These are phyloP conservation scores for Candoia aspera DNA, from an alignment of 2,113 vertebrate species.

Conservation along the genomic window DNA sequence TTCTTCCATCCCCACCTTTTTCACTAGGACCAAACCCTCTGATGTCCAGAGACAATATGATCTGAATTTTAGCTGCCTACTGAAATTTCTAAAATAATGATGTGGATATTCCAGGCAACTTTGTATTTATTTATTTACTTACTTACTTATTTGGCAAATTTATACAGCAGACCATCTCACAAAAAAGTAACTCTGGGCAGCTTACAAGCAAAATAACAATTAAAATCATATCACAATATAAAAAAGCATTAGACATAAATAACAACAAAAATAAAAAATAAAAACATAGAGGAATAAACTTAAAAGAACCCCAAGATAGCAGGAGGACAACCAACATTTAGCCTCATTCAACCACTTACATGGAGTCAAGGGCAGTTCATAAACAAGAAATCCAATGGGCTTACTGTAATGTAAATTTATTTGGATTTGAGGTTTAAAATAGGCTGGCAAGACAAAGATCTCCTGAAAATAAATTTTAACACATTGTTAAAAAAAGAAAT, in stretches of 20 bases:
- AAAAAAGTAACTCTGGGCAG: not conserved
- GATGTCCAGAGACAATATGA: not conserved
- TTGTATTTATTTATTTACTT: not conserved
- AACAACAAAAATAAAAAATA: not conserved
- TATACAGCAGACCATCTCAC: not conserved
- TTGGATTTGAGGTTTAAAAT: constrained; percentile 1
- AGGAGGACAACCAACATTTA: not conserved
- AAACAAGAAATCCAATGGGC: constrained; percentile 24
- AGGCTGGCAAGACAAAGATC: not conserved
- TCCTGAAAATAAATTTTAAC: constrained; percentile 34
- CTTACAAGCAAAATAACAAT: not conserved
- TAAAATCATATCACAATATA: not conserved
- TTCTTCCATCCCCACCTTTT: not conserved
- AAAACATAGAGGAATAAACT: not conserved
- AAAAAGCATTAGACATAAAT: not conserved
- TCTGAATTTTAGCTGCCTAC: not conserved
- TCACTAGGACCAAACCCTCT: not conserved
- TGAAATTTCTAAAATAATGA: not conserved
- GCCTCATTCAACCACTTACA: not conserved
- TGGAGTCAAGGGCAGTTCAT: constrained; percentile 11
- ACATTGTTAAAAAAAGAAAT: not conserved
- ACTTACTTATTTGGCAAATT: not conserved
- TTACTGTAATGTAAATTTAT: not conserved
- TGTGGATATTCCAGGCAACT: not conserved
- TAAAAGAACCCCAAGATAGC: not conserved